These are phyloP conservation scores for Drosophila elegans DNA, from an alignment of 1,140 invertebrate species.

Conservation along the genomic window DNA sequence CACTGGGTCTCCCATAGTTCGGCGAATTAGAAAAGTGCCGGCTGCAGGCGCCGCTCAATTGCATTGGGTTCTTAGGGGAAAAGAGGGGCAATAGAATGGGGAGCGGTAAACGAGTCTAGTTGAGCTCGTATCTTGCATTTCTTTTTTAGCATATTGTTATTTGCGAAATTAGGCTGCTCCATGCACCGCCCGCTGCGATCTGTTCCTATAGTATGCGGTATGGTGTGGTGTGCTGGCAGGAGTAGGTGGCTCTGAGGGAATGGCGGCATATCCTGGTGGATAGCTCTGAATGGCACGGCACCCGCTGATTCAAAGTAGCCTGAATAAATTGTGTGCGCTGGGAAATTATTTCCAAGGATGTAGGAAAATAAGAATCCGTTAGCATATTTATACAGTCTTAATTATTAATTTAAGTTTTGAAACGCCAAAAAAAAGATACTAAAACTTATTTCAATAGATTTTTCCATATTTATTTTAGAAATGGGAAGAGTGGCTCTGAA, in stretches of 20 bases:
- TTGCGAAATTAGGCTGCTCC: conserved; percentile 74
- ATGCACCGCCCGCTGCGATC: conserved; percentile 45
- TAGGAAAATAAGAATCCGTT: conserved; percentile 1
- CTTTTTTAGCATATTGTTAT: conserved; percentile 75
- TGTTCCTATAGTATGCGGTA: neutral
- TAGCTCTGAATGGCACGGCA: conserved; percentile 41
- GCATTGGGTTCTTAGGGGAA: conserved; percentile 14
- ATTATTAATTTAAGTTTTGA: neutral
- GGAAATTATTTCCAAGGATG: conserved; percentile 7
- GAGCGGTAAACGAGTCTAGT: conserved; percentile 20
- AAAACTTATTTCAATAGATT: no score
- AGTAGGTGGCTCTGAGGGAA: neutral
- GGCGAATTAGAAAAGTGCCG: conserved; percentile 76
- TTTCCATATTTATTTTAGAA: no score
- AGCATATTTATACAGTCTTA: neutral
- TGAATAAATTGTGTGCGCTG: conserved; percentile 54
- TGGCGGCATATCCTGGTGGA: conserved; percentile 37
- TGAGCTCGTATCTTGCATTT: conserved; percentile 45
- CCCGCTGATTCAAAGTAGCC: conserved; percentile 45
- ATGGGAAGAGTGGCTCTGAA: no score
- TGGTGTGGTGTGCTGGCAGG: no score
- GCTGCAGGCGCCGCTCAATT: conserved; percentile 78
- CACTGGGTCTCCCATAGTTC: conserved; percentile 44
- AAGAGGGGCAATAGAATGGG: neutral
- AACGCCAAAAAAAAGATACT: no score